Base-by-base conservation (phyloP, 2,113 vertebrate genomes). In the Noturus placidus region DNA sequence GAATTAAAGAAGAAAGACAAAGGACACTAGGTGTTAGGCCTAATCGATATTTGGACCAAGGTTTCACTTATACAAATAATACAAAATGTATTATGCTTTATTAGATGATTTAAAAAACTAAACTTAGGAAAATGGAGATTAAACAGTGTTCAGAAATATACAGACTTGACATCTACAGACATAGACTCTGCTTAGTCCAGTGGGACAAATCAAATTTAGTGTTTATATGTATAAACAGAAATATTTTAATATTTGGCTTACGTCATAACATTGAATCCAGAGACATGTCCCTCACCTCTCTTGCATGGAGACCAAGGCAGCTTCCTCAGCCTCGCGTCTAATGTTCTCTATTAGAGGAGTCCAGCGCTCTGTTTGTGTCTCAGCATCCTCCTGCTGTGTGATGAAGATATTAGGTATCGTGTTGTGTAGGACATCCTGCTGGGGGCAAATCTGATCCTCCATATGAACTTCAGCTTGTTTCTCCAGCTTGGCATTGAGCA, bases 251-350 rank as follows among this genome's bases (percentile, higher is more conserved):
- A 54, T 54, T 79, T 54, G 5, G n/a, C 35, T 57, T 30, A 79
- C 1, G 2, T 52, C 13, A n/a, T 80, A 57, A 33, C 52, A 33
- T 5, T 22, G 4, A 33, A 56, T 30, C 30, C 50, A 56, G 17
- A 20, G 77, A 33, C 30, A 57, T 61, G 56, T 13, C 0, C 0
- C 92, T 90, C 1, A 94, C 95, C 94, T 93, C 52, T 93, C 93
- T 83, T 95, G 93, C 86, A 93, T 50, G 10, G 88, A 90, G 35
- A 84, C 92, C 33, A 90, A 77, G 33, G 90, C 69, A 0, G 59
- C 65, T 50, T 92, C 88, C 82, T 88, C 91, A 0, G 89, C 90
- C 88, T 93, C 93, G 46, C 65, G 92, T 90, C 90, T 88, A 76
- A 91, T 90, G 80, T 19, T 86, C 17, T 92, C 92, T 38, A 78